These are phyloP conservation scores for Neotoma lepida DNA, from an alignment of 2,113 vertebrate species.

Conservation along the genomic window DNA sequence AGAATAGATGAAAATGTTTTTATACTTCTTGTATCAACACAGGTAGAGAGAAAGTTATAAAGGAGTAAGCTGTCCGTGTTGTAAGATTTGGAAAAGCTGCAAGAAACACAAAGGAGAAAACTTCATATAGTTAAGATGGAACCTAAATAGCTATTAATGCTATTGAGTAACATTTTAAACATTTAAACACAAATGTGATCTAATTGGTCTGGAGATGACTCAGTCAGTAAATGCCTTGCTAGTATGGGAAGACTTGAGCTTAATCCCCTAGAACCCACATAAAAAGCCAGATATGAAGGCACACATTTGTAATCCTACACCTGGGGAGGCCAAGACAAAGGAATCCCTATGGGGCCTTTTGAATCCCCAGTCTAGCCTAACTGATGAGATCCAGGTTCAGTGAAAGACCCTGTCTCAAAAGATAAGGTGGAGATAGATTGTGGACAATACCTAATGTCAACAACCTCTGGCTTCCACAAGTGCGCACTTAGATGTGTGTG, in stretches of 20 bases:
- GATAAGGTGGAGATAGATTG: neutral
- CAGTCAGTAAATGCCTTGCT: neutral
- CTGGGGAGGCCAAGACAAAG: neutral
- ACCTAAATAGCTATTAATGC: neutral
- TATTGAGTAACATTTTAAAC: neutral
- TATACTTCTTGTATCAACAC: slow-evolving; percentile 30
- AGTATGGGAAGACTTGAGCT: neutral
- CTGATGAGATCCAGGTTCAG: neutral
- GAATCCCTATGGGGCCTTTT: neutral
- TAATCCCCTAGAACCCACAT: neutral
- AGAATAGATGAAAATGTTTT: slow-evolving; percentile 15
- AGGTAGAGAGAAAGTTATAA: slow-evolving; percentile 25
- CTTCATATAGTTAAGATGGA: neutral
- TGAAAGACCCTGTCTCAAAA: neutral
- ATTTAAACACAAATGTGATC: neutral
- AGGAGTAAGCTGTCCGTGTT: neutral
- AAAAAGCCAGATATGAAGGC: neutral
- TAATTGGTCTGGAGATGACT: neutral
- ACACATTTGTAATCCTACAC: neutral
- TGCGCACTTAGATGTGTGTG: no score
- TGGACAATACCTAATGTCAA: neutral
- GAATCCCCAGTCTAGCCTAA: neutral
- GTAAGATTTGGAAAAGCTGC: slow-evolving; percentile 1
- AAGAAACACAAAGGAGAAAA: slow-evolving; percentile 39
- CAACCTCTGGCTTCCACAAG: neutral